Evolutionary conservation across 1,140 invertebrate species (phyloP), one percentile per base, ranked within the genome.

Genomic region (Anastrepha ludens): DNA sequence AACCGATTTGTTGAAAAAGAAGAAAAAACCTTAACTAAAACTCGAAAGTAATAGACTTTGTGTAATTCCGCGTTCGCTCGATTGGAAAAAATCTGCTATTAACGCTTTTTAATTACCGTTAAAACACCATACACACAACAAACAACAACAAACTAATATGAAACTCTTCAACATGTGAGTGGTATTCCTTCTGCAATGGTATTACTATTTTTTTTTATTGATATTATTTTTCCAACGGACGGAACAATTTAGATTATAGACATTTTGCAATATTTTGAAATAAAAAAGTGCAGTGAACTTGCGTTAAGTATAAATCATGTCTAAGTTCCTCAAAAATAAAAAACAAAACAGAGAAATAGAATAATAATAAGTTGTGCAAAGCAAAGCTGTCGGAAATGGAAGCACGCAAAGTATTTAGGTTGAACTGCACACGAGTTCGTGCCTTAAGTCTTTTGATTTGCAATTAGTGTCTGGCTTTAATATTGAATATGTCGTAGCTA

Each of bases 101-200:
- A 44, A 47, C 65, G 65, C 11, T 74, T 20, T 81, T 81, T 81
- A 55, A 81, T 81, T 81, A 81, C 74, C 74, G 74, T 81, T 81
- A 81, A 81, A 58, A 81, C 0, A 29, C 44, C 17, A 9, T n/a
- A 55, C 2, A 81, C 70, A 74, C 70, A 44, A 41, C 59, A 85
- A 47, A 87, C 64, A 87, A 29, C 86, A 60, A 74, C 64, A 89
- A 41, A 85, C 90, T 88, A 92, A 92, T 91, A 92, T 92, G 91
- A 92, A 92, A 90, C 92, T 90, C 91, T 92, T 92, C 85, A 91
- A 92, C 90, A 92, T 92, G 91, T 92, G 91, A 92, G 91, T 92
- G 91, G 88, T 58, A 62, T 13, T 55, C 20, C 20, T 81, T 29
- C 17, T 87, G 87, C 70, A 47, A 47, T 20, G 44, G 15, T 81